phyloP scores from a whole-genome alignment of 2,888 invertebrate species.

The Spilarctia lutea region DNA sequence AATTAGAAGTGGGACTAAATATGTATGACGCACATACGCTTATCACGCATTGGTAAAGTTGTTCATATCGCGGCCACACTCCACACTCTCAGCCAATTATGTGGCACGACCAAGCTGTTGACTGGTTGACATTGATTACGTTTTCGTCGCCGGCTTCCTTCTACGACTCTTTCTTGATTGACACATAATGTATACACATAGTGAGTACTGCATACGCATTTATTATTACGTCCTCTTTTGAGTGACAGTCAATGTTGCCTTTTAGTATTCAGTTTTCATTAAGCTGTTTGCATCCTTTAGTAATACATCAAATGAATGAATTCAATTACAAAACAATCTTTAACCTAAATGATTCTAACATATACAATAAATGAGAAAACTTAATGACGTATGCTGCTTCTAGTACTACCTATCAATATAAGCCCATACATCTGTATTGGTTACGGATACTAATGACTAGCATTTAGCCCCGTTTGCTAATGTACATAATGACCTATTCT shows the following conservation, averaged over 20 bases:
- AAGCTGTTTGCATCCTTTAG: conserved; percentile 37
- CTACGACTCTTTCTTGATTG: conserved; percentile 64
- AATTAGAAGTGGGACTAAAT: conserved; percentile 52
- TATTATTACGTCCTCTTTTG: conserved; percentile 49
- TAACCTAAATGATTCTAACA: conserved; percentile 3
- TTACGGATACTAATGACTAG: conserved; percentile 49
- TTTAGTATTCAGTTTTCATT: conserved; percentile 54
- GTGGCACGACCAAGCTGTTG: conserved; percentile 55
- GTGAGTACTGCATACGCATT: conserved; percentile 44
- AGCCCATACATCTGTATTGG: conserved; percentile 31
- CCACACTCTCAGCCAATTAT: conserved; percentile 64
- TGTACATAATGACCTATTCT: conserved; percentile 48
- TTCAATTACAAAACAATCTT: no score
- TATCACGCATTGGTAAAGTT: conserved; percentile 56
- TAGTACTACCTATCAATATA: conserved; percentile 22
- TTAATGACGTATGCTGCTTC: conserved; percentile 8
- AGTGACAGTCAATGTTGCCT: conserved; percentile 47
- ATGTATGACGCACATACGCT: conserved; percentile 52
- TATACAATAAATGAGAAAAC: conserved; percentile 1
- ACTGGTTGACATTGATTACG: conserved; percentile 73
- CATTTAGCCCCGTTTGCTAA: conserved; percentile 56
- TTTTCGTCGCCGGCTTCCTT: conserved; percentile 70
- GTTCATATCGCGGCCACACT: conserved; percentile 60
- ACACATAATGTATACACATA: conserved; percentile 58
- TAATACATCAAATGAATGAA: background rate